phyloP scores from a whole-genome alignment of 2,113 vertebrate genomes.

The Gymnarchus niloticus region DNA sequence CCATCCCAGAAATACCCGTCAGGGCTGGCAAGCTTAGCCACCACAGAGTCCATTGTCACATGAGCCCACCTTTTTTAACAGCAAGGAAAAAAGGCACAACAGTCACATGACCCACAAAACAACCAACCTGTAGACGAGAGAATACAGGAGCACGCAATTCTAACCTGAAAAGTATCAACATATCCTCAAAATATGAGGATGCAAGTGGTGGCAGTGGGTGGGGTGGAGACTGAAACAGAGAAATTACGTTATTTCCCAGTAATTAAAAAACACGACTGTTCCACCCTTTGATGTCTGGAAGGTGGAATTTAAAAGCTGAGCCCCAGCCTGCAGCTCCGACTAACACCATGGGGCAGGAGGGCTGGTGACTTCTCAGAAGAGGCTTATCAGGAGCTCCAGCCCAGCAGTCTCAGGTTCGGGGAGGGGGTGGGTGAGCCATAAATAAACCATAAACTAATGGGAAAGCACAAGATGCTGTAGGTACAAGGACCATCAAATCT shows the following conservation, averaged over 20 bases:
- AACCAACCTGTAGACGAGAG: background rate
- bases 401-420: background rate
- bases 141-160: background rate
- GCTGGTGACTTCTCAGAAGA: slow-evolving; percentile 10
- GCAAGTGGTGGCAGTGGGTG: background rate
- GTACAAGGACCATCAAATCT: background rate
- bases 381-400: background rate
- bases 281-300: background rate
- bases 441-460: slow-evolving; percentile 63
- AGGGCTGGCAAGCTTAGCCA: background rate
- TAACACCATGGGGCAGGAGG: slow-evolving; percentile 16
- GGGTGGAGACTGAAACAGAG: background rate
- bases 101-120: background rate
- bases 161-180: background rate
- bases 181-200: background rate
- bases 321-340: background rate
- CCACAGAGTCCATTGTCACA: background rate
- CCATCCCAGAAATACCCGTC: background rate
- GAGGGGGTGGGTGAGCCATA: slow-evolving; percentile 73
- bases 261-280: background rate
- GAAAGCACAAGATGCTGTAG: background rate
- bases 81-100: background rate
- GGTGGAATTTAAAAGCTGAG: slow-evolving; percentile 5
- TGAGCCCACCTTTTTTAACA: background rate
- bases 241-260: background rate